Percentiles rank a stretch among this genome's conserved stretches.
Conservation (phyloP, 1,140 invertebrate species). For the Acromyrmex charruanus region DNA sequence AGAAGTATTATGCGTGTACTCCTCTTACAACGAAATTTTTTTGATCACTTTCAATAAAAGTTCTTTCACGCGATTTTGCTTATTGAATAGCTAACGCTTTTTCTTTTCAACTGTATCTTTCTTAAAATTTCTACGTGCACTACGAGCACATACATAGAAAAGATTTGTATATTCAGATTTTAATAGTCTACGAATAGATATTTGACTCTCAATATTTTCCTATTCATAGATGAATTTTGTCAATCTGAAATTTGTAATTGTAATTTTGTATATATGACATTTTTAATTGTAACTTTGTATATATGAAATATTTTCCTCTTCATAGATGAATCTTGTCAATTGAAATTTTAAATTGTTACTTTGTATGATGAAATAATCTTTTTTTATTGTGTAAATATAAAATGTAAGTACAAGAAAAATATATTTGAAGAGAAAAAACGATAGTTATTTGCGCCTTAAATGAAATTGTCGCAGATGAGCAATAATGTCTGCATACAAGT, state of each 20-base stretch:
- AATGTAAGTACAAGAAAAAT: background rate
- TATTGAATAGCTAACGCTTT: background rate
- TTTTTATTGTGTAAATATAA: constrained; percentile 10
- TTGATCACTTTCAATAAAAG: constrained; percentile 22
- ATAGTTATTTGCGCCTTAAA: constrained; percentile 49
- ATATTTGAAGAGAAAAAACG: constrained; percentile 20
- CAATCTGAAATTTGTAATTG: constrained; percentile 42
- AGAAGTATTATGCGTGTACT: constrained; percentile 48
- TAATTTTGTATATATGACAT: background rate
- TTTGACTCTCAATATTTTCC: constrained; percentile 33
- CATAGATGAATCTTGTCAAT: background rate
- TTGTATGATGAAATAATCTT: constrained; percentile 7
- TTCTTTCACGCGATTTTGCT: constrained; percentile 31
- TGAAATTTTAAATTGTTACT: constrained; percentile 38
- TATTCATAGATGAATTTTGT: background rate
- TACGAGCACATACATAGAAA: background rate
- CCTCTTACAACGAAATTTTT: constrained; percentile 58
- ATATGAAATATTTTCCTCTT: constrained; percentile 27
- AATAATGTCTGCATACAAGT: constrained; percentile 63
- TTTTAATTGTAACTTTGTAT: constrained; percentile 23
- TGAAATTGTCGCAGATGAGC: constrained; percentile 48
- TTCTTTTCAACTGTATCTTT: background rate
- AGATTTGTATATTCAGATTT: constrained; percentile 8
- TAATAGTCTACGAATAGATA: background rate
- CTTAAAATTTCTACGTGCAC: background rate